Conservation (phyloP, 2,113 vertebrate genomes). For the Orientallactaga bullata region DNA sequence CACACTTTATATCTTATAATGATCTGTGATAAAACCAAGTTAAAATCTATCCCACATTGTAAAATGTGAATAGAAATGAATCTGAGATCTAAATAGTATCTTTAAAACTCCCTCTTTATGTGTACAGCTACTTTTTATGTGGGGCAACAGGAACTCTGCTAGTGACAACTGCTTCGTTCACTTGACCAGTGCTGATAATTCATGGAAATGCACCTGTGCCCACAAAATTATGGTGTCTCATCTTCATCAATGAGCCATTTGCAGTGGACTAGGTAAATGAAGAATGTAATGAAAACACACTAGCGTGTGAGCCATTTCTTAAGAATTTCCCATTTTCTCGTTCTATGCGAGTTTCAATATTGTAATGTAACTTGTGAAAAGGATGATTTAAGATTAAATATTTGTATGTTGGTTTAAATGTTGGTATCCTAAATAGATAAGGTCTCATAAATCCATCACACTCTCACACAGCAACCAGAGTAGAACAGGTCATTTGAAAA, state of each 20-base stretch:
- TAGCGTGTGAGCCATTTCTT: not conserved
- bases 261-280: not conserved
- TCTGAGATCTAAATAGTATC: not conserved
- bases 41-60: not conserved
- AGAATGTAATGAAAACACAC: conserved; percentile 3
- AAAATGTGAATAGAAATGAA: not conserved
- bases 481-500: not conserved
- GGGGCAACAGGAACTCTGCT: not conserved
- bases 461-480: not conserved
- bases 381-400: not conserved
- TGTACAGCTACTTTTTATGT: not conserved
- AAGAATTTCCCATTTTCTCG: not conserved
- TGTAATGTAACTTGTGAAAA: not conserved
- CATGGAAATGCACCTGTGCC: not conserved
- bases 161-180: not conserved
- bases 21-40: not conserved
- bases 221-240: not conserved
- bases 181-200: not conserved
- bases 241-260: not conserved
- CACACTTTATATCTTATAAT: not conserved
- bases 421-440: not conserved
- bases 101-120: not conserved
- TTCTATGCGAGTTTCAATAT: conserved; percentile 4
- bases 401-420: too few relatives aligned
- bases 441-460: not conserved